Percentiles rank a stretch among this genome's conserved stretches.
phyloP scores from a whole-genome alignment of 2,113 vertebrate species.

The Burhinus oedicnemus region DNA sequence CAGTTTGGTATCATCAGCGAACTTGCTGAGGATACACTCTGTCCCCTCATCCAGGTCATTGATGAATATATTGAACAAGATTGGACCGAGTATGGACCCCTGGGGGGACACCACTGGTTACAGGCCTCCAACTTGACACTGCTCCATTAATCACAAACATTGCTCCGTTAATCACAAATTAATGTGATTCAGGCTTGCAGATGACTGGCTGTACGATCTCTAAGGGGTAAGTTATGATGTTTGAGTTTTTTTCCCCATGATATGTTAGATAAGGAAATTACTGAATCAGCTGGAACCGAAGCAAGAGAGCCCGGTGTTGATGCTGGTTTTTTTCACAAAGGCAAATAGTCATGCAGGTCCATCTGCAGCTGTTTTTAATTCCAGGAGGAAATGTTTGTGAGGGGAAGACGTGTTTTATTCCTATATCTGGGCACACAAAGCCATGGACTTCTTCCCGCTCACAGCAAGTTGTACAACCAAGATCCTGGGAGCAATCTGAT shows the following conservation, averaged over 20 bases:
- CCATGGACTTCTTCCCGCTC: background rate
- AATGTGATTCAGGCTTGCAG: background rate
- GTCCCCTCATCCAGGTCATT: no score
- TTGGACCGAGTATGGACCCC: no score
- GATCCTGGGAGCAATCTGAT: background rate
- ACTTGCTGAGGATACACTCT: no score
- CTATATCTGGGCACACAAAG: background rate
- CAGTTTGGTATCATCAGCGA: no score
- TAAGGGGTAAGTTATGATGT: background rate
- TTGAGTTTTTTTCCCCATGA: background rate
- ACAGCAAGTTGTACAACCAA: background rate
- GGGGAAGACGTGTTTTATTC: background rate
- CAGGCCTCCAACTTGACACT: no score
- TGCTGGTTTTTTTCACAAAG: background rate
- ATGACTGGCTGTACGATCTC: background rate
- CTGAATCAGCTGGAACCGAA: background rate
- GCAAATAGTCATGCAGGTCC: background rate
- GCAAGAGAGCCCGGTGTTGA: background rate
- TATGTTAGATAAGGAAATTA: background rate
- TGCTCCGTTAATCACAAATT: no score
- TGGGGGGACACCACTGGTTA: no score
- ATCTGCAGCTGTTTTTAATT: background rate
- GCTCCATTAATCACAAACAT: no score
- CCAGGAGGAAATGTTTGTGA: background rate
- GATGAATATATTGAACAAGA: no score